phyloP scores from a whole-genome alignment of 2,113 vertebrate species.

The Lipotes vexillifer region DNA sequence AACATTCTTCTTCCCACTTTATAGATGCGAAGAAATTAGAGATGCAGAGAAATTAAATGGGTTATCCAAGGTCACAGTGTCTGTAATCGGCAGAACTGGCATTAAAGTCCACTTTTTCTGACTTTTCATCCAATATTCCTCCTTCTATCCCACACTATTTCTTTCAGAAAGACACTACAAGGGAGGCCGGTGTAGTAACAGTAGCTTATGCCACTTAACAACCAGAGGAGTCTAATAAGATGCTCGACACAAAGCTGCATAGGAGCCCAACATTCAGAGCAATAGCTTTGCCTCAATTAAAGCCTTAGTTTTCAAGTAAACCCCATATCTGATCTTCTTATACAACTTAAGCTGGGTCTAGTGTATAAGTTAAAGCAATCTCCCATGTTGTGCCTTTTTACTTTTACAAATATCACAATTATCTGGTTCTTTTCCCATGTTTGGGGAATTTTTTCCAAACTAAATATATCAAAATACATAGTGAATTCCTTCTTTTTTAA shows the following conservation, averaged over 20 bases:
- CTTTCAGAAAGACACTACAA: not conserved
- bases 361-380: not conserved
- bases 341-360: not conserved
- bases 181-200: not conserved
- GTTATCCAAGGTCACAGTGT: not conserved
- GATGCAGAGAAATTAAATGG: not conserved
- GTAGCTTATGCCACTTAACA: not conserved
- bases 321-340: not conserved
- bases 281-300: not conserved
- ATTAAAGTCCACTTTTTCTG: not conserved
- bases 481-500: slow-evolving; percentile 49
- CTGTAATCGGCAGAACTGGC: not conserved
- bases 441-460: not conserved
- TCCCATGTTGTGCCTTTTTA: not conserved
- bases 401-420: not conserved
- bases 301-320: not conserved
- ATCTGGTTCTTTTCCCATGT: not conserved
- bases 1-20: not conserved
- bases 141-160: not conserved
- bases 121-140: not conserved
- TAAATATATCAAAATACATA: not conserved
- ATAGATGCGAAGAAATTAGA: not conserved
- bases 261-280: not conserved
- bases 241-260: not conserved
- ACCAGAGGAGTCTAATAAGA: not conserved